phyloP scores from a whole-genome alignment of 2,888 invertebrate species.

The Eilema caniola region DNA sequence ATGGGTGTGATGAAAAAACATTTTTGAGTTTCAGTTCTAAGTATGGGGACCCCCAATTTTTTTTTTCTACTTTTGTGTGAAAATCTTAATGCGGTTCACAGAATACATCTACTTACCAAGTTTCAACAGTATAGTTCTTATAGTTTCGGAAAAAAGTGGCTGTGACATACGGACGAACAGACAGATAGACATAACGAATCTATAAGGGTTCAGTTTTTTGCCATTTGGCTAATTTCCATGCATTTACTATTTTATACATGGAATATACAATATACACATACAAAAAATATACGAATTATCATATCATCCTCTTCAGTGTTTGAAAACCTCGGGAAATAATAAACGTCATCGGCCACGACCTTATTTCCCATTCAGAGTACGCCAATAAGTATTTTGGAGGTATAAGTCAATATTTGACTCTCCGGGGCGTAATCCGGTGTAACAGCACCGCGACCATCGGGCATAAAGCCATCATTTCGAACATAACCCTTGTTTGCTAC shows the following conservation, averaged over 20 bases:
- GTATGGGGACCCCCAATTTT: too few relatives aligned
- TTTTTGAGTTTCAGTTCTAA: too few relatives aligned
- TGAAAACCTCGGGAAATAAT: slow-evolving; percentile 9
- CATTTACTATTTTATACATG: neutral
- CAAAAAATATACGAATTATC: neutral
- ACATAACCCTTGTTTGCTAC: slow-evolving; percentile 63
- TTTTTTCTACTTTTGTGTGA: too few relatives aligned
- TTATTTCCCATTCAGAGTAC: slow-evolving; percentile 38
- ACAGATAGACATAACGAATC: too few relatives aligned
- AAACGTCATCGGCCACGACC: slow-evolving; percentile 12
- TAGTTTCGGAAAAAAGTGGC: too few relatives aligned
- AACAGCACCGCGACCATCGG: slow-evolving; percentile 40
- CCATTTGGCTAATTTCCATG: neutral
- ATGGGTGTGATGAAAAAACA: too few relatives aligned
- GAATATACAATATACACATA: too few relatives aligned
- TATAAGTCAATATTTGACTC: slow-evolving; percentile 54
- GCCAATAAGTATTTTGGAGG: slow-evolving; percentile 44
- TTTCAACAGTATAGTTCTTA: too few relatives aligned
- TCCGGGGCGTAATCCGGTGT: slow-evolving; percentile 43
- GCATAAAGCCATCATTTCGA: slow-evolving; percentile 61
- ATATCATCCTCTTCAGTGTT: neutral
- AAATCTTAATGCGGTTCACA: too few relatives aligned
- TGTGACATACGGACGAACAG: too few relatives aligned
- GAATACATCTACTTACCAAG: too few relatives aligned
- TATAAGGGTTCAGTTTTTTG: too few relatives aligned